Conservation (phyloP, 2,113 vertebrate species). For the Upupa epops region DNA sequence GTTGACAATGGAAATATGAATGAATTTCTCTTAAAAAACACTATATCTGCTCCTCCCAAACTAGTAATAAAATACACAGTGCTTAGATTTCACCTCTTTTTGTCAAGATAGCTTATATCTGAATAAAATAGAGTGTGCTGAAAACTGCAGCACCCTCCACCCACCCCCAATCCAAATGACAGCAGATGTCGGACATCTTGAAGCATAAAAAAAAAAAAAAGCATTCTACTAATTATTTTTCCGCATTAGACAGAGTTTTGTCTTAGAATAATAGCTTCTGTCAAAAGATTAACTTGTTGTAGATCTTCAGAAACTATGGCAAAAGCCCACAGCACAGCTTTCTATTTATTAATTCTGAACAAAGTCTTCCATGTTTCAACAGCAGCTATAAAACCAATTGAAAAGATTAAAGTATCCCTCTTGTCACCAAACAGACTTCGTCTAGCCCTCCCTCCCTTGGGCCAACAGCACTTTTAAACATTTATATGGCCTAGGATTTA, state of each 20-base stretch:
- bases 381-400: constrained; percentile 11
- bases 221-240: not conserved
- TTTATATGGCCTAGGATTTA: constrained; percentile 15
- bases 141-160: not conserved
- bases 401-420: constrained; percentile 32
- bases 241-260: not conserved
- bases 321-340: not conserved
- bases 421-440: not conserved
- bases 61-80: not conserved
- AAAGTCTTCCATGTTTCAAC: not conserved
- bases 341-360: not conserved
- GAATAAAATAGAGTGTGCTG: not conserved
- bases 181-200: not conserved
- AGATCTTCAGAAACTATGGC: not conserved
- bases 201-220: not conserved
- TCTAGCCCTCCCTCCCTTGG: not conserved
- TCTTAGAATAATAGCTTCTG: not conserved
- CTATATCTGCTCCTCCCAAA: not conserved
- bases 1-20: not conserved
- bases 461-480: constrained; percentile 37
- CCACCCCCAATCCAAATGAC: not conserved
- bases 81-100: not conserved
- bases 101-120: not conserved
- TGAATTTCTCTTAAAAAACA: not conserved
- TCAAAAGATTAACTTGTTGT: not conserved